Percentiles rank a stretch among this genome's conserved stretches.
Conservation (phyloP, 2,113 vertebrate species). For the Nothocercus nigrocapillus region DNA sequence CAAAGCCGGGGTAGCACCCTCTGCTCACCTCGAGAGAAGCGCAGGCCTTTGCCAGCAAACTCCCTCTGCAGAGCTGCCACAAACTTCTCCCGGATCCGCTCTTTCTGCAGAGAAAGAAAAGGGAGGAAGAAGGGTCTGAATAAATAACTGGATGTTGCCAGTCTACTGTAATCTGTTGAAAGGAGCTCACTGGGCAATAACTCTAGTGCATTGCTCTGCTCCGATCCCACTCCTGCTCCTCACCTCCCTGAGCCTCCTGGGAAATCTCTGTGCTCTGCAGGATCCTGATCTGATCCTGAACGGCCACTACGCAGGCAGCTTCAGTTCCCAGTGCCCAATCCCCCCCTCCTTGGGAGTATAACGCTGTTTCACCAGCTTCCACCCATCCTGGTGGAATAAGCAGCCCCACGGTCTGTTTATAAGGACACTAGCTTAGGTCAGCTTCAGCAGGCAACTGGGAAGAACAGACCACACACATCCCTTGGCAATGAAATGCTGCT, state of each 20-base stretch:
- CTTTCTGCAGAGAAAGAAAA: constrained; percentile 81
- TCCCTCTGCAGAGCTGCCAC: constrained; percentile 92
- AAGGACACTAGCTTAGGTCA: neutral
- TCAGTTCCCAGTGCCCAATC: neutral
- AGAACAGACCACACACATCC: neutral
- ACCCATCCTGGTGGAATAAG: neutral
- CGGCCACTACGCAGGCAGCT: neutral
- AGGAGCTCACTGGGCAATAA: neutral
- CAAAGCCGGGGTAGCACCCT: neutral
- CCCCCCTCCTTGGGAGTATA: too few relatives aligned
- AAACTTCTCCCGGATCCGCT: constrained; percentile 95
- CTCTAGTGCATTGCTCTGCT: neutral
- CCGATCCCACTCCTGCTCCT: neutral
- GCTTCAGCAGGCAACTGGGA: neutral
- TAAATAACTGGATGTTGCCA: neutral
- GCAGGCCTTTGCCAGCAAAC: constrained; percentile 94
- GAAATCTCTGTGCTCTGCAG: neutral
- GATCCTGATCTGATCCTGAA: neutral
- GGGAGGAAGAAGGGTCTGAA: neutral
- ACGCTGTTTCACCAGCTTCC: neutral
- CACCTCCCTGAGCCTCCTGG: neutral
- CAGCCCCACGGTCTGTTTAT: neutral
- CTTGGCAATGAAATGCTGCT: neutral
- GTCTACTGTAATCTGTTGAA: neutral
- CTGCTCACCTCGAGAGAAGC: constrained; percentile 90